phyloP scores from a whole-genome alignment of 2,888 invertebrate species.

The Caenorhabditis sp. region DNA sequence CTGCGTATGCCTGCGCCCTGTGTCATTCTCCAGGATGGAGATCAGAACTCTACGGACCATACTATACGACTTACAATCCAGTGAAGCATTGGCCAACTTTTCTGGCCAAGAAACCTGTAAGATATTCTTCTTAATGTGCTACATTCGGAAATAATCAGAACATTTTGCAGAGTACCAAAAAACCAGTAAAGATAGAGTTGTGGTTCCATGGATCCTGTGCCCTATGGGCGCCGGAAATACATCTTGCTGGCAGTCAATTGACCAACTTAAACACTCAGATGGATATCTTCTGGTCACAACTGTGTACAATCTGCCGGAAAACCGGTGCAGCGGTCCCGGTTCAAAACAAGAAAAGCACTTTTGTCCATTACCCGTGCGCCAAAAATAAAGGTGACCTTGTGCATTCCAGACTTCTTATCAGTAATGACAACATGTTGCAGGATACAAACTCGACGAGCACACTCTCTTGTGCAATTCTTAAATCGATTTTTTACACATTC shows the following conservation, averaged over 20 bases:
- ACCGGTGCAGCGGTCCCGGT: slow-evolving; percentile 61
- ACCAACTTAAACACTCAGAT: slow-evolving; percentile 61
- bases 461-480: slow-evolving; percentile 54
- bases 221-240: slow-evolving; percentile 68
- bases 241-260: slow-evolving; percentile 63
- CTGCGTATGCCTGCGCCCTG: slow-evolving; percentile 58
- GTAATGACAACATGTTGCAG: slow-evolving; percentile 43
- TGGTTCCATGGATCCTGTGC: slow-evolving; percentile 71
- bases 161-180: slow-evolving; percentile 28
- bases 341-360: slow-evolving; percentile 46
- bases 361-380: slow-evolving; percentile 66
- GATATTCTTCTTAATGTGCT: too few relatives aligned
- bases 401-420: slow-evolving; percentile 23
- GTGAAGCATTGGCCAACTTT: slow-evolving; percentile 65
- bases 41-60: slow-evolving; percentile 69
- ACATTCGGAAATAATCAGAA: background rate
- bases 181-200: slow-evolving; percentile 53
- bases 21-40: slow-evolving; percentile 48
- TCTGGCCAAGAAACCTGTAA: slow-evolving; percentile 63
- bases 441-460: slow-evolving; percentile 62
- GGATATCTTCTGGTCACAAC: slow-evolving; percentile 61
- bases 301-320: slow-evolving; percentile 58
- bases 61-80: slow-evolving; percentile 53
- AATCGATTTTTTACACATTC: slow-evolving; percentile 20
- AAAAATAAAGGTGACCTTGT: slow-evolving; percentile 41